Evolutionary conservation across 2,113 vertebrate genomes (phyloP).

Genomic region (Hypomesus transpacificus): DNA sequence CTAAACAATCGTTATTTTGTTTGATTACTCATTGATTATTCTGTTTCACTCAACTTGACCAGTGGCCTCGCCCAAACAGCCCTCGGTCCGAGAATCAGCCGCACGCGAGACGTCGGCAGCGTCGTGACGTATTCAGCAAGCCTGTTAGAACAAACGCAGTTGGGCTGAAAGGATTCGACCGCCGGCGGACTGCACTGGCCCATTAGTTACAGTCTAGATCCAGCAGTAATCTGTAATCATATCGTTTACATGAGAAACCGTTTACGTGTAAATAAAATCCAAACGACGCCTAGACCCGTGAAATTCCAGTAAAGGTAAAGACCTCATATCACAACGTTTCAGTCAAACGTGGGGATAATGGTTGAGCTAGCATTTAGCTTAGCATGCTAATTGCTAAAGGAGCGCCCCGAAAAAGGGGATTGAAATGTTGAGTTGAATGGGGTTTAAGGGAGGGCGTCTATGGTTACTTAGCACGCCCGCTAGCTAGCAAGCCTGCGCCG

Average conservation of each 20-base stretch:
- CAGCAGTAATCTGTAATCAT: conserved; percentile 12
- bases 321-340: no score
- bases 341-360: no score
- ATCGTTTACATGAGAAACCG: conserved; percentile 4
- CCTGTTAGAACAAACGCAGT: conserved; percentile 11
- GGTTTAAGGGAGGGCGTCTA: background rate
- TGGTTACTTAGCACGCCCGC: background rate
- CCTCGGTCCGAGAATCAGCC: background rate
- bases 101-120: background rate
- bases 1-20: no score
- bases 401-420: no score
- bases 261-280: no score
- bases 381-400: no score
- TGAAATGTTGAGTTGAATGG: background rate
- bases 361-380: no score
- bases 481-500: background rate
- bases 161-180: conserved; percentile 17
- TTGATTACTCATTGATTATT: no score
- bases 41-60: no score
- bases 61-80: conserved; percentile 9
- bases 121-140: conserved; percentile 37
- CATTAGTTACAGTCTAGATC: conserved; percentile 11
- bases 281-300: no score
- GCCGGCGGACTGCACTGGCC: conserved; percentile 40
- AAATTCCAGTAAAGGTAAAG: no score